Evolutionary conservation across 2,888 invertebrate species (phyloP).

Genomic region (Morinoia aosen): DNA sequence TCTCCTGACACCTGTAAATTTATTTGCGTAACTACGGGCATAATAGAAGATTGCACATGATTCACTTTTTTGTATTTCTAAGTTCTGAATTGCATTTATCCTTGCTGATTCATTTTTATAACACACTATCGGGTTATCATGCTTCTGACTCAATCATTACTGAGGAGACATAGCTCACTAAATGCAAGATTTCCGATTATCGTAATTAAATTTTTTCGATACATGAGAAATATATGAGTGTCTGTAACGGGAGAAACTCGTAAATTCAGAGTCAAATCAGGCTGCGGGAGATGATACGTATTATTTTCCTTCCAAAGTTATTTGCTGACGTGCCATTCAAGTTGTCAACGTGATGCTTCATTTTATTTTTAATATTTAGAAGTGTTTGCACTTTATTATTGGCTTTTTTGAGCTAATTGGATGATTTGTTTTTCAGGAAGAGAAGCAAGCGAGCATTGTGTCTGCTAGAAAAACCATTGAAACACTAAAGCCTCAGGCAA

Average conservation of each 20-base stretch:
- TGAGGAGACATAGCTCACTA: not conserved
- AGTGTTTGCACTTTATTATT: not conserved
- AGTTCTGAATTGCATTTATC: no score
- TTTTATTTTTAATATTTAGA: not conserved
- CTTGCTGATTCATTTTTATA: no score
- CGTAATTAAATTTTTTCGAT: not conserved
- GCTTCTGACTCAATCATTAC: not conserved
- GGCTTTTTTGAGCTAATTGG: not conserved
- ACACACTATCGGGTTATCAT: no score
- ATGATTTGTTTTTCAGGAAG: constrained; percentile 16
- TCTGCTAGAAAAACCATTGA: constrained; percentile 21
- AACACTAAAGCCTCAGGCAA: not conserved
- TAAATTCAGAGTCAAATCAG: not conserved
- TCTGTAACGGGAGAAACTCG: no score
- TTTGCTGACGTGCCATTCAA: not conserved
- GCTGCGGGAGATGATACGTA: not conserved
- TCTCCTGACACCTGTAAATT: no score
- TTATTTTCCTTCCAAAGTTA: not conserved
- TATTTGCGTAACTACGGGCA: no score
- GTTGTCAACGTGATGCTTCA: not conserved
- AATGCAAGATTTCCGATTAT: not conserved
- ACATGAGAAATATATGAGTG: not conserved
- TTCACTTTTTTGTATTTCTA: not conserved
- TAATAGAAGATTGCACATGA: not conserved
- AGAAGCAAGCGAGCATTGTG: constrained; percentile 20